Evolutionary conservation across 2,797 vertebrate genomes (phyloP), one percentile per base, ranked within the genome.

Genomic region (Kryptopterus vitreolus): DNA sequence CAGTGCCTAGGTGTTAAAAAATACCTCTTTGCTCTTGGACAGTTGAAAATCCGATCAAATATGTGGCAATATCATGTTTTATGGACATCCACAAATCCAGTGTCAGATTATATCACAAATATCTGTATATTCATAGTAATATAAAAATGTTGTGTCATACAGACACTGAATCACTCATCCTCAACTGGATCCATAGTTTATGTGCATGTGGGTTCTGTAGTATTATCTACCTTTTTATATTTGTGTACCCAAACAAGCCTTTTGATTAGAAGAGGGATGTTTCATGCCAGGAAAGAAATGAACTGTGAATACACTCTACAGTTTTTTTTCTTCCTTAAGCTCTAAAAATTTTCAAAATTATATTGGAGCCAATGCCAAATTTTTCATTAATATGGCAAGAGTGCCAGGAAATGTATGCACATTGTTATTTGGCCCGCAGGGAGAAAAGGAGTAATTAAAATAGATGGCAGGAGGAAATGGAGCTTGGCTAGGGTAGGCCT

Each of bases 381-480:
- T 81, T 84, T 81, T 82, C 76, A 87, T 81, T 81, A 79, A 84
- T 81, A 71, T 76, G 59, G 38, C n/a, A 66, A 53, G 58, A 38
- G 29, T 81, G 73, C 73, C 73, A 76, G 78, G 73, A 82, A 85
- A 77, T 79, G 33, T 78, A 81, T 76, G 80, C 48, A 78, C 48
- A 62, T 83, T 83, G 79, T 81, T 78, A 79, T 84, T 83, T 85
- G 81, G 81, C 82, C 77, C 46, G 16, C 16, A 24, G 82, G 80
- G 35, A 57, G 61, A 18, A 66, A 80, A 70, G 74, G 59, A 38
- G 84, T 84, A 82, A 85, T 87, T 85, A 84, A 85, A 84, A 82
- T 82, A 79, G 57, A 87, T 87, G 78, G 79, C 68, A 48, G 35
- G 59, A 82, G 84, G 82, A 87, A 84, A 85, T 79, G 59, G 43